Percentiles rank a stretch among this genome's conserved stretches.
These are phyloP conservation scores for Mionectes olivaceus DNA, from an alignment of 2,797 vertebrate species.

Conservation along the genomic window DNA sequence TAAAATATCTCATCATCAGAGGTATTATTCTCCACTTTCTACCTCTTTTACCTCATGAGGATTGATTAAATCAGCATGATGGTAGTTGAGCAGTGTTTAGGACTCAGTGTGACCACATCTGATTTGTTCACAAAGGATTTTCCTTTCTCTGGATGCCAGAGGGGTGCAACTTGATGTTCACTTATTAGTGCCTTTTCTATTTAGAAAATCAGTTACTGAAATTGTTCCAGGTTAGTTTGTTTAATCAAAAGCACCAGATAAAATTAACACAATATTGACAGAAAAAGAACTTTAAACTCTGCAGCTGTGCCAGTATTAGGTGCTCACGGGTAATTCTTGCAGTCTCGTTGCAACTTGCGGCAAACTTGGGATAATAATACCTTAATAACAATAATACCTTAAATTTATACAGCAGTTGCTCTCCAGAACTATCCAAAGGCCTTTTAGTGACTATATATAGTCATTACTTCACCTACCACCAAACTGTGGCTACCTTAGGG, in stretches of 20 bases:
- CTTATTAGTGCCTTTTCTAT: conserved; percentile 57
- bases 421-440: conserved; percentile 67
- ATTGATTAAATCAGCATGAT: conserved; percentile 82
- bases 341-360: conserved; percentile 66
- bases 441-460: conserved; percentile 77
- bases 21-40: conserved; percentile 74
- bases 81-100: conserved; percentile 77
- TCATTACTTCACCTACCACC: conserved; percentile 55
- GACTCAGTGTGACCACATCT: conserved; percentile 76
- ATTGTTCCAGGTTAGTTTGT: conserved; percentile 70
- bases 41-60: conserved; percentile 70
- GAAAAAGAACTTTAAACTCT: conserved; percentile 43
- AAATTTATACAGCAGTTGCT: conserved; percentile 64
- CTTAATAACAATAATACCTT: conserved; percentile 77
- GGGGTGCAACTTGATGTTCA: conserved; percentile 45
- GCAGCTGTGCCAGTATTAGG: conserved; percentile 30
- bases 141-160: conserved; percentile 48
- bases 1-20: conserved; percentile 78
- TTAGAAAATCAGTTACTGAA: conserved; percentile 61
- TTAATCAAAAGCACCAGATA: conserved; percentile 78
- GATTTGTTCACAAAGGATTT: conserved; percentile 74
- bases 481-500: conserved; percentile 54
- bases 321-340: conserved; percentile 58
- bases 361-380: conserved; percentile 74
- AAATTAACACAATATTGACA: conserved; percentile 67